phyloP scores from a whole-genome alignment of 1,140 invertebrate genomes.

The Eriosoma lanigerum region DNA sequence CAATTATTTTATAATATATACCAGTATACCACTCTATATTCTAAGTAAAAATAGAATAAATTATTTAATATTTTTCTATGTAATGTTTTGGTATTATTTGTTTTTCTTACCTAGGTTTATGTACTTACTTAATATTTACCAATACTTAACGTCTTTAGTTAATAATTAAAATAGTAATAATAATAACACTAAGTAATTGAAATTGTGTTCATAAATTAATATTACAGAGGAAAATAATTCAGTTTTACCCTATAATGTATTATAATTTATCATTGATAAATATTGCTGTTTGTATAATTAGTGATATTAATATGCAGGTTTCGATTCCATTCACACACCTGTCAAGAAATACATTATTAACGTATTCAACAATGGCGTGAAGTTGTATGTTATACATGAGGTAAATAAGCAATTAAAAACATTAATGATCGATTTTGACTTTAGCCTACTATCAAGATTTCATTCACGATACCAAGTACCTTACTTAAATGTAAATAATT shows the following conservation, averaged over 20 bases:
- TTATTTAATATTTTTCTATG: too few species aligned
- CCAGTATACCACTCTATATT: too few species aligned
- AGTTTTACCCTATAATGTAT: too few species aligned
- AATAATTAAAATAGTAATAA: too few species aligned
- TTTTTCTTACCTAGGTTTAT: background rate
- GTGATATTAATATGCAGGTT: background rate
- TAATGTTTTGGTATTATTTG: background rate
- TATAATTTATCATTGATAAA: too few species aligned
- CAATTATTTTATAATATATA: too few species aligned
- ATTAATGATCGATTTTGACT: conserved; percentile 24
- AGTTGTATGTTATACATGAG: background rate
- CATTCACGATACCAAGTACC: background rate
- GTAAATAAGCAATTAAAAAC: conserved; percentile 30
- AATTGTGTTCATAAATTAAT: background rate
- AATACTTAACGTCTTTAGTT: too few species aligned
- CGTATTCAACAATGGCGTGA: background rate
- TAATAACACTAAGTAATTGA: background rate
- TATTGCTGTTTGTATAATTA: too few species aligned
- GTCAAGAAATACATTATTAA: conserved; percentile 6
- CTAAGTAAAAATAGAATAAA: too few species aligned
- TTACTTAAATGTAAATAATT: background rate
- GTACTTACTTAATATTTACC: too few species aligned
- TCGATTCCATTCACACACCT: background rate
- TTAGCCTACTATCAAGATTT: background rate
- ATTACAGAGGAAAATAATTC: background rate